phyloP scores from a whole-genome alignment of 2,888 invertebrate genomes.

The Tortricodes alternella region DNA sequence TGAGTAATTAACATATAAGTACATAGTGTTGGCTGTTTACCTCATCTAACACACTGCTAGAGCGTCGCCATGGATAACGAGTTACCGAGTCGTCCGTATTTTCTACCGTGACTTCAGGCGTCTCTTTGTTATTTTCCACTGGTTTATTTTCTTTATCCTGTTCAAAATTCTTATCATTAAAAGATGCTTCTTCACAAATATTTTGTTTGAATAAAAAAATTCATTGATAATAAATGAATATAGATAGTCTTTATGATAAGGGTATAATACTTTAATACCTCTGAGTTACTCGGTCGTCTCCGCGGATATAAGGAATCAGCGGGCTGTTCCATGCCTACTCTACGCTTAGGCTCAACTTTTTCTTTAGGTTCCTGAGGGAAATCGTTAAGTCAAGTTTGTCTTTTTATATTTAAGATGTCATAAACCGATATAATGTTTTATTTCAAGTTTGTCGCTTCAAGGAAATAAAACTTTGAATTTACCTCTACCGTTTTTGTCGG shows the following conservation, averaged over 20 bases:
- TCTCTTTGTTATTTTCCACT: conserved; percentile 18
- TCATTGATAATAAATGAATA: too few species aligned
- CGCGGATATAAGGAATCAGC: conserved; percentile 34
- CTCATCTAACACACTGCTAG: conserved; percentile 22
- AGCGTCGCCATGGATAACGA: conserved; percentile 18
- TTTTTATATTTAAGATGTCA: too few species aligned
- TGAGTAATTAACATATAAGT: neutral
- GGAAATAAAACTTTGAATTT: neutral
- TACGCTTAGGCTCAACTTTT: conserved; percentile 26
- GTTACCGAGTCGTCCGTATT: conserved; percentile 10
- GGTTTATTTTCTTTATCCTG: conserved; percentile 17
- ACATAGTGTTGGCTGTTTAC: conserved; percentile 1
- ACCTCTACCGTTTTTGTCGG: conserved; percentile 17
- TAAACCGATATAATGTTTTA: too few species aligned
- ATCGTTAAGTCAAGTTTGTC: neutral
- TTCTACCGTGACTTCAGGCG: conserved; percentile 16
- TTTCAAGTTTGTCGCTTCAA: too few species aligned
- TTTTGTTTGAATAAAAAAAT: too few species aligned
- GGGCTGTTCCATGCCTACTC: conserved; percentile 19
- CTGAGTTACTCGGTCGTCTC: conserved; percentile 37
- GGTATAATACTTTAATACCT: conserved; percentile 23
- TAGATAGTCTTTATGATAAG: too few species aligned
- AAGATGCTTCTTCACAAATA: neutral
- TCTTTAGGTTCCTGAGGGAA: conserved; percentile 24
- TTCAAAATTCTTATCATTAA: conserved; percentile 13